Conservation (phyloP, 2,113 vertebrate genomes). For the Bos javanicus region DNA sequence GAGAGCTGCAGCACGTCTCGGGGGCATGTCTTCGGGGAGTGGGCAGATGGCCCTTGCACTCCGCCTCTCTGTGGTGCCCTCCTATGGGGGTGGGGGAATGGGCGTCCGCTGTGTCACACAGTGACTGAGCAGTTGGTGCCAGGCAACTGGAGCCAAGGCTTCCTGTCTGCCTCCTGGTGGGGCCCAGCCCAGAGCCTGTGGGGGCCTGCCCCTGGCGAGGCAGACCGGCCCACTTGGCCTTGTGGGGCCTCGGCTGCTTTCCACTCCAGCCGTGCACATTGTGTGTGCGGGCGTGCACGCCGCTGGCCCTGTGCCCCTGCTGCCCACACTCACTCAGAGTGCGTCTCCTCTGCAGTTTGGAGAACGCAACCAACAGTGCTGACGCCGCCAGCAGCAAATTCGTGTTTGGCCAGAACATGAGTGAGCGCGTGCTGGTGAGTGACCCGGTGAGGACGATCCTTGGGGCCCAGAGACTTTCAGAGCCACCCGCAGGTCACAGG, state of each 20-base stretch:
- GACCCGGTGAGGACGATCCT: background rate
- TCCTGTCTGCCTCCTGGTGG: fast-evolving
- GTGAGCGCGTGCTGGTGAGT: conserved; percentile 96
- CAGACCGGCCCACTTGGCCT: background rate
- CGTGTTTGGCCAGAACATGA: conserved; percentile 99
- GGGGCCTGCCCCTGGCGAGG: background rate
- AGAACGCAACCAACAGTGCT: conserved; percentile 88
- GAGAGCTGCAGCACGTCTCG: background rate
- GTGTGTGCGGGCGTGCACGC: fast-evolving
- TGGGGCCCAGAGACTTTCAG: background rate
- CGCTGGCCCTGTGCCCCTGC: fast-evolving
- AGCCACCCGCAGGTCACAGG: background rate
- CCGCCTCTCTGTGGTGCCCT: background rate
- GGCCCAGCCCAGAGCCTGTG: background rate
- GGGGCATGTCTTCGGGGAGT: background rate
- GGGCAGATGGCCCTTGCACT: background rate
- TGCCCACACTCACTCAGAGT: background rate
- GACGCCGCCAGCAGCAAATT: conserved; percentile 92
- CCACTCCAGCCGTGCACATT: fast-evolving
- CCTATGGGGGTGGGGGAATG: background rate
- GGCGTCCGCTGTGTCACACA: background rate
- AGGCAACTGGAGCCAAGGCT: background rate
- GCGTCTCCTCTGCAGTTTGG: conserved; percentile 81
- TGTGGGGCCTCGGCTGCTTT: fast-evolving
- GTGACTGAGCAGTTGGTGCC: background rate